These are phyloP conservation scores for Heterodera filipjevi DNA, from an alignment of 2,888 invertebrate species.

Conservation along the genomic window DNA sequence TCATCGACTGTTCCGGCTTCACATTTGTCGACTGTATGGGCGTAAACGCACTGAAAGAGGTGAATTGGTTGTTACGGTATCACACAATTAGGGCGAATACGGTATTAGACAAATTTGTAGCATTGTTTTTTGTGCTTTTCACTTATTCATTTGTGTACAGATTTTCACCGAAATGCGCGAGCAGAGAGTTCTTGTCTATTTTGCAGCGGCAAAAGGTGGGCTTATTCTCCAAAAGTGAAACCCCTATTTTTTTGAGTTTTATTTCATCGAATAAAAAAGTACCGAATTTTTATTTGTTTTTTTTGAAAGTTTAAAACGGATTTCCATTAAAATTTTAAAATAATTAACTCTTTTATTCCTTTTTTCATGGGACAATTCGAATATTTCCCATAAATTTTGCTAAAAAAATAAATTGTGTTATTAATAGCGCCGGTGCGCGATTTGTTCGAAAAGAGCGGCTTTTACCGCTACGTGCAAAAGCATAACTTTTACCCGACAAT, in stretches of 20 bases:
- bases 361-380: too few relatives aligned
- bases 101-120: too few relatives aligned
- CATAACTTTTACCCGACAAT: constrained; percentile 64
- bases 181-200: constrained; percentile 59
- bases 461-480: constrained; percentile 59
- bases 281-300: too few relatives aligned
- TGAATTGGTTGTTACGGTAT: not conserved
- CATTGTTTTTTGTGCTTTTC: too few relatives aligned
- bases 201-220: constrained; percentile 58
- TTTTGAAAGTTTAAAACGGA: not conserved
- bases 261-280: not conserved
- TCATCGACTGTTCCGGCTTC: constrained; percentile 64
- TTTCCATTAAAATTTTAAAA: too few relatives aligned
- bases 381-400: too few relatives aligned
- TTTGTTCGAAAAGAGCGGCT: constrained; percentile 57
- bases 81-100: too few relatives aligned
- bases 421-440: constrained; percentile 61
- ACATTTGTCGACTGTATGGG: constrained; percentile 65
- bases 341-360: too few relatives aligned
- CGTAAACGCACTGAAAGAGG: constrained; percentile 60
- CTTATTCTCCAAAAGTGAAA: not conserved
- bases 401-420: too few relatives aligned
- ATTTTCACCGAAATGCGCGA: constrained; percentile 43
- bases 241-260: too few relatives aligned
- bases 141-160: constrained; percentile 26